These are phyloP conservation scores for Hetaerina titia DNA, from an alignment of 2,888 invertebrate species.

Conservation along the genomic window DNA sequence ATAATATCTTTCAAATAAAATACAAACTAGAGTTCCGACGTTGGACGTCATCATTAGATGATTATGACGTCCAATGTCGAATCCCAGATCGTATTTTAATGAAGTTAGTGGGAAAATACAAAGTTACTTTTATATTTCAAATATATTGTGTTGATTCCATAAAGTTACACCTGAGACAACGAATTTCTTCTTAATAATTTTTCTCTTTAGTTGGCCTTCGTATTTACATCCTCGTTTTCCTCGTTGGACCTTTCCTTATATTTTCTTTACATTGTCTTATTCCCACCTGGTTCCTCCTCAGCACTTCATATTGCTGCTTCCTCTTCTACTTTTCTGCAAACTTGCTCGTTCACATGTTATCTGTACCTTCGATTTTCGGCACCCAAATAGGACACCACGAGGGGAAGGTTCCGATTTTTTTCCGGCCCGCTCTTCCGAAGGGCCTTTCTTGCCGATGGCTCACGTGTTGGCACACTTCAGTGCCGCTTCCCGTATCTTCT, in stretches of 20 bases:
- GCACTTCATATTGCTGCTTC: background rate
- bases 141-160: too few species aligned
- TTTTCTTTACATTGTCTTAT: background rate
- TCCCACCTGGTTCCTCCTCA: background rate
- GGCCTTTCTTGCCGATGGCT: too few species aligned
- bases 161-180: too few species aligned
- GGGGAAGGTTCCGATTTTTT: too few species aligned
- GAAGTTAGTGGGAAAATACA: too few species aligned
- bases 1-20: too few species aligned
- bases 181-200: background rate
- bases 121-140: too few species aligned
- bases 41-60: background rate
- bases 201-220: background rate
- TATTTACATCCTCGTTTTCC: background rate
- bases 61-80: background rate
- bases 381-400: background rate
- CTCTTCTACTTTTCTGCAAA: background rate
- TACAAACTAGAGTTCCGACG: background rate
- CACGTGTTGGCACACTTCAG: too few species aligned
- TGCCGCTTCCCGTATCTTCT: too few species aligned
- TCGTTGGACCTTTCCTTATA: background rate
- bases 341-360: background rate
- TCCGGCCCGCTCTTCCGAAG: background rate
- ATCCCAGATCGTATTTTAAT: too few species aligned
- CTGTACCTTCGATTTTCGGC: background rate